Conservation (phyloP, 2,113 vertebrate genomes). For the Lota lota region DNA sequence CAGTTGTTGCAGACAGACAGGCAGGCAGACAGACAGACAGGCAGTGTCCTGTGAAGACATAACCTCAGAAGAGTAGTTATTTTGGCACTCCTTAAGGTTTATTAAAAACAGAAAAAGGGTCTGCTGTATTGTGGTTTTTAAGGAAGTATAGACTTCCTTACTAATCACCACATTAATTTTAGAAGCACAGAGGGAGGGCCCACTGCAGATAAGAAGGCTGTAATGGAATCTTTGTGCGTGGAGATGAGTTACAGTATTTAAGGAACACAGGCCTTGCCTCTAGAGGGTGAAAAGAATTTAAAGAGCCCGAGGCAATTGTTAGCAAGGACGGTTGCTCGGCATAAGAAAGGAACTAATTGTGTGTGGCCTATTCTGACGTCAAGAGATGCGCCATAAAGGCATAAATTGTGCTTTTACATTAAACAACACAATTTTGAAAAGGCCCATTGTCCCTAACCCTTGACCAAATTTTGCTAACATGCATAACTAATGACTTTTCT, state of each 20-base stretch:
- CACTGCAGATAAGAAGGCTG: conserved; percentile 11
- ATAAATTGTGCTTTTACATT: conserved; percentile 81
- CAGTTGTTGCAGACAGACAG: no score
- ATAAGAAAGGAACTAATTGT: conserved; percentile 87
- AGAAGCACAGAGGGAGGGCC: conserved; percentile 1
- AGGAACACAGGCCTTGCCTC: conserved; percentile 18
- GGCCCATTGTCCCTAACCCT: conserved; percentile 72
- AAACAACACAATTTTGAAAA: conserved; percentile 76
- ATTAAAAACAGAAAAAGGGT: not conserved
- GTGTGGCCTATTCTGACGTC: conserved; percentile 83
- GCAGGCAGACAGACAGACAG: no score
- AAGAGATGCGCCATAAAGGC: conserved; percentile 73
- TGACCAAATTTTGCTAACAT: conserved; percentile 71
- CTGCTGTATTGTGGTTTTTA: not conserved
- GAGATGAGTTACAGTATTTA: conserved; percentile 15
- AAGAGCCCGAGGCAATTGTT: conserved; percentile 79
- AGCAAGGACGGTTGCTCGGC: conserved; percentile 79
- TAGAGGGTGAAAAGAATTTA: conserved; percentile 76
- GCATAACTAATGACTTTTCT: conserved; percentile 84
- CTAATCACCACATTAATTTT: conserved; percentile 14
- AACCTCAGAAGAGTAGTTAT: not conserved
- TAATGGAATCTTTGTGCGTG: conserved; percentile 29
- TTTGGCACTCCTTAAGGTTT: not conserved
- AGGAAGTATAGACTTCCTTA: not conserved
- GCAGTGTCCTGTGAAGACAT: no score